Conservation (phyloP, 2,888 invertebrate species). For the Ophion costatus region DNA sequence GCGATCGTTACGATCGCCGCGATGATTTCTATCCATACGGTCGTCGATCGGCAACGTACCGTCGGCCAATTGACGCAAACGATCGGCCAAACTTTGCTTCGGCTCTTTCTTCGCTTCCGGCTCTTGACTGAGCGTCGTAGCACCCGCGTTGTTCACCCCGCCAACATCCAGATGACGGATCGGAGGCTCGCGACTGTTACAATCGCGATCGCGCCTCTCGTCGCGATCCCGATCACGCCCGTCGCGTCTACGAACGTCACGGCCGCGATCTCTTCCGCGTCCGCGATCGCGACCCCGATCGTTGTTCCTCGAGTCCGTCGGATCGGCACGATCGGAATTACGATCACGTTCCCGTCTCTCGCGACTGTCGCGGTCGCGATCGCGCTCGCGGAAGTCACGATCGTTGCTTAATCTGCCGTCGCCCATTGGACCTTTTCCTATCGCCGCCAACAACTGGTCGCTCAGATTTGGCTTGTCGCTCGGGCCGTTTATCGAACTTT, state of each 20-base stretch:
- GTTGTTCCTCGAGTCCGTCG: conserved; percentile 70
- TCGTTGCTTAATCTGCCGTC: conserved; percentile 73
- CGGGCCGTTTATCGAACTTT: conserved; percentile 69
- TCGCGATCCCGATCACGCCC: conserved; percentile 73
- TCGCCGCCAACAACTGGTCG: conserved; percentile 85
- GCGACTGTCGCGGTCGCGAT: conserved; percentile 75
- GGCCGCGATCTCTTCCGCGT: conserved; percentile 79
- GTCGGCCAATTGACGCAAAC: conserved; percentile 82
- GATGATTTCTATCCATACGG: conserved; percentile 75
- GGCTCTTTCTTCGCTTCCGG: conserved; percentile 76
- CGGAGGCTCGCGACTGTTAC: conserved; percentile 75
- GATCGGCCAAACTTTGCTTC: conserved; percentile 81
- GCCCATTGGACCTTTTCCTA: conserved; percentile 84
- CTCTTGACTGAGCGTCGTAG: conserved; percentile 51
- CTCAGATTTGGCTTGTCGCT: conserved; percentile 80
- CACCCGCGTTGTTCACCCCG: conserved; percentile 69
- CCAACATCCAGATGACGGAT: conserved; percentile 72
- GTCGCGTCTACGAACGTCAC: conserved; percentile 71
- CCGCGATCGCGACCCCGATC: conserved; percentile 80
- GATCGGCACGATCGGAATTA: conserved; percentile 73
- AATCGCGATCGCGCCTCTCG: conserved; percentile 80
- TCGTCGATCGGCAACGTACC: conserved; percentile 81
- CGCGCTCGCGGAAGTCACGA: conserved; percentile 76
- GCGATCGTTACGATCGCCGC: conserved; percentile 72
- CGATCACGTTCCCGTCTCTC: conserved; percentile 59